Evolutionary conservation across 2,113 vertebrate genomes (phyloP).

Genomic region (Lasiurus borealis): DNA sequence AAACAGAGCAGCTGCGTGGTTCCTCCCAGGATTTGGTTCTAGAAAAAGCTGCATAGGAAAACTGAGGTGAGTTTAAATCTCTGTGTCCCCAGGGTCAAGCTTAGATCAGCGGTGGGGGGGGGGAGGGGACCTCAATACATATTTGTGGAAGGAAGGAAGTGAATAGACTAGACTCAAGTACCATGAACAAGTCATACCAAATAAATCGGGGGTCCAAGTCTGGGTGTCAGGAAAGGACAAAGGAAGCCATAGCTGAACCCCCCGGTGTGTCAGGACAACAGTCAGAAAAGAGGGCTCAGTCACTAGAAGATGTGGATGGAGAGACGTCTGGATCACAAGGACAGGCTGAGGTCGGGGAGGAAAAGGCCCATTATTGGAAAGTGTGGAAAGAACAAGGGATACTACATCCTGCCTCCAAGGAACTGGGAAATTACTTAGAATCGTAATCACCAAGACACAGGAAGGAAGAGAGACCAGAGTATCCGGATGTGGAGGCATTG

Average conservation of each 20-base stretch:
- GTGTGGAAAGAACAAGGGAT: not conserved
- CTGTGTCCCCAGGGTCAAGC: not conserved
- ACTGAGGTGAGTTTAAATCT: not conserved
- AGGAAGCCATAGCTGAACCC: not conserved
- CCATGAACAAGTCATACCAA: not conserved
- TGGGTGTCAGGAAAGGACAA: not conserved
- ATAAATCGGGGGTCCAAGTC: not conserved
- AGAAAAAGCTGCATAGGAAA: not conserved
- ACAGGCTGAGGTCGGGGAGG: not conserved
- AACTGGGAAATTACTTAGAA: conserved; percentile 6
- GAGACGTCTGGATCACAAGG: not conserved
- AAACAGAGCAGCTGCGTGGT: not conserved
- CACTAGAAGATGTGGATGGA: not conserved
- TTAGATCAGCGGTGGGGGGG: not conserved
- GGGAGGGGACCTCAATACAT: not conserved
- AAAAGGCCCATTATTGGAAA: not conserved
- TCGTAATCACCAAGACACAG: not conserved
- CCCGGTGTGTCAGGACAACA: not conserved
- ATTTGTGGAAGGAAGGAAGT: not conserved
- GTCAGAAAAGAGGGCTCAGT: not conserved
- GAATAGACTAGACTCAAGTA: not conserved
- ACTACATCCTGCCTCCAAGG: not conserved
- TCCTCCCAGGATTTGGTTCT: not conserved
- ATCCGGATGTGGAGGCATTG: not conserved
- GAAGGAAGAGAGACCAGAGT: not conserved